Conservation (phyloP, 1,140 invertebrate genomes). For the Drosophila obscura region DNA sequence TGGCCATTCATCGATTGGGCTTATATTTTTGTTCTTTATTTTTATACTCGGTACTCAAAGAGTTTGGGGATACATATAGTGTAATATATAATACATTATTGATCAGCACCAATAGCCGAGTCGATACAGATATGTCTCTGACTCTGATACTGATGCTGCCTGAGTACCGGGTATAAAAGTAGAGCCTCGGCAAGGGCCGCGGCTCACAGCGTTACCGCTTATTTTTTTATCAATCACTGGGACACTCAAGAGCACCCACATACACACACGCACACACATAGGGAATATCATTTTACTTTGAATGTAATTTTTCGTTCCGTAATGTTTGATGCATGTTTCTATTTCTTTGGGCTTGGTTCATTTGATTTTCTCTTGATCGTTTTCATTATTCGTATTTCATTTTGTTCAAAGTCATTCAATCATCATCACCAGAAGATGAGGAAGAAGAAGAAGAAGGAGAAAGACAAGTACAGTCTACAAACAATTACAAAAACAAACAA, state of each 20-base stretch:
- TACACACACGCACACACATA: constrained; percentile 1
- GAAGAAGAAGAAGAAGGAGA: constrained; percentile 50
- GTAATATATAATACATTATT: no score
- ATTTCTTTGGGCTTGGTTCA: constrained; percentile 1
- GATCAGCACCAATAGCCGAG: no score
- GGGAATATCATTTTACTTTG: constrained; percentile 12
- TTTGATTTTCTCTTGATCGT: not conserved
- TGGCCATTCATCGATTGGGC: not conserved
- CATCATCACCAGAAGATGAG: constrained; percentile 52
- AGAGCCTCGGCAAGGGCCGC: no score
- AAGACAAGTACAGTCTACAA: constrained; percentile 49
- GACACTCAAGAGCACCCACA: not conserved
- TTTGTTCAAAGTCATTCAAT: constrained; percentile 41
- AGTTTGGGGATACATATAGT: no score
- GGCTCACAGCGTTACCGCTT: no score
- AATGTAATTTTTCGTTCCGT: not conserved
- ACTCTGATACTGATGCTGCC: no score
- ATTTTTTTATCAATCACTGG: no score
- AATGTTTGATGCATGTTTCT: constrained; percentile 24
- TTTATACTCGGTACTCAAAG: no score
- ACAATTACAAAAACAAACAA: constrained; percentile 26
- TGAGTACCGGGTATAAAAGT: not conserved
- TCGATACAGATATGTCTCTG: no score
- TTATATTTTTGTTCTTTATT: constrained; percentile 3
- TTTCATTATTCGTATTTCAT: not conserved